A percentile compares a stretch with the other conserved stretches of the same genome.
phyloP scores from a whole-genome alignment of 2,797 vertebrate genomes.

The Parambassis ranga region DNA sequence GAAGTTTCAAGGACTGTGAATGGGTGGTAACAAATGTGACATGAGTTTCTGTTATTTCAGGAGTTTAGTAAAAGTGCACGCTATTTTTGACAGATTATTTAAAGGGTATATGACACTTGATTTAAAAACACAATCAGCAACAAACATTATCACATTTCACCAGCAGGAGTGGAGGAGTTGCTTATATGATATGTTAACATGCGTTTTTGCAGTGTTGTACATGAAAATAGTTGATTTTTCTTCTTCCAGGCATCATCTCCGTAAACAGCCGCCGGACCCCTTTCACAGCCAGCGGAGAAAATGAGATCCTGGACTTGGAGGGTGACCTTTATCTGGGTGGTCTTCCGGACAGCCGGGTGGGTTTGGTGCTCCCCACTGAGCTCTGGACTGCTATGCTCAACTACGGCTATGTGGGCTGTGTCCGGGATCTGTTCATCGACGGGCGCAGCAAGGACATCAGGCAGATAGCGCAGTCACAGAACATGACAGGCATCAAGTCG shows the following conservation, averaged over 20 bases:
- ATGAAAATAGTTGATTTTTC: conserved; percentile 16
- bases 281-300: conserved; percentile 95
- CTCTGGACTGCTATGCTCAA: conserved; percentile 98
- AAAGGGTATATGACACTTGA: not conserved
- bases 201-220: not conserved
- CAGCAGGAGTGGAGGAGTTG: not conserved
- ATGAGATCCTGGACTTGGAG: conserved; percentile 95
- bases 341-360: conserved; percentile 89
- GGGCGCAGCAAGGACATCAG: conserved; percentile 97
- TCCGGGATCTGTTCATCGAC: conserved; percentile 95
- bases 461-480: conserved; percentile 92
- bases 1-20: not conserved
- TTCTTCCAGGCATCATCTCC: conserved; percentile 89
- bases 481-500: conserved; percentile 88
- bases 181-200: not conserved
- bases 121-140: not conserved
- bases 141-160: not conserved
- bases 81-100: not conserved
- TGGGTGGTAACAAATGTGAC: not conserved
- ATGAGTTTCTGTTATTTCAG: conserved; percentile 4
- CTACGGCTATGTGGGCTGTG: conserved; percentile 95
- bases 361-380: conserved; percentile 93
- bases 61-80: not conserved
- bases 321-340: conserved; percentile 96
- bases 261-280: conserved; percentile 95